Conservation (phyloP, 2,113 vertebrate species). For the Ranitomeya variabilis region DNA sequence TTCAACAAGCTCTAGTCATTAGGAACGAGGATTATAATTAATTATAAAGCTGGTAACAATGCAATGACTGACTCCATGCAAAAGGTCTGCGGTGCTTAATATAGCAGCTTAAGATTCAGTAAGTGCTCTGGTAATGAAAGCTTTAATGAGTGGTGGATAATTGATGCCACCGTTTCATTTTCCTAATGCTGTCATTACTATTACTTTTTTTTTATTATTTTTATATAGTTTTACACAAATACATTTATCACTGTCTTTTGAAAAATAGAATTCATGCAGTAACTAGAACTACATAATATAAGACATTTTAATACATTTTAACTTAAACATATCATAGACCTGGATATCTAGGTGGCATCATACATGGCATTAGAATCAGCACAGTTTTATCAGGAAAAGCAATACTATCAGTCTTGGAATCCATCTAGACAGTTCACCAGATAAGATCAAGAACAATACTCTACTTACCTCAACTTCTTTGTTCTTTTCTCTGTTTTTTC, state of each 20-base stretch:
- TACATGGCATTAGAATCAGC: neutral
- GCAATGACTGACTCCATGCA: neutral
- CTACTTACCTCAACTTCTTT: slow-evolving; percentile 83
- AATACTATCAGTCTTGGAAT: neutral
- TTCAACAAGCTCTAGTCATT: neutral
- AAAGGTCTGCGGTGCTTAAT: slow-evolving; percentile 10
- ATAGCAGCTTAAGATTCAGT: slow-evolving; percentile 11
- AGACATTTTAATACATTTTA: neutral
- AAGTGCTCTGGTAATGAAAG: neutral
- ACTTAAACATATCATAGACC: neutral
- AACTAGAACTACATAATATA: neutral
- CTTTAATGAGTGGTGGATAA: neutral
- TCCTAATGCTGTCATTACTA: neutral
- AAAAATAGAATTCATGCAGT: neutral
- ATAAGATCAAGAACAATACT: neutral
- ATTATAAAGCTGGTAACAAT: neutral
- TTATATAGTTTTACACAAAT: neutral
- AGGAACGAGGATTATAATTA: slow-evolving; percentile 23
- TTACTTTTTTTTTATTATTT: neutral
- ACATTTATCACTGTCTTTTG: neutral
- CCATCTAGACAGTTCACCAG: neutral
- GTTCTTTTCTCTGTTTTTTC: slow-evolving; percentile 86
- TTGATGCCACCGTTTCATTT: neutral
- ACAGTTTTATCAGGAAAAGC: neutral
- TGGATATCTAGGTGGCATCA: neutral